These are phyloP conservation scores for Scaptomyza hsui DNA, from an alignment of 1,140 invertebrate genomes.

Conservation along the genomic window DNA sequence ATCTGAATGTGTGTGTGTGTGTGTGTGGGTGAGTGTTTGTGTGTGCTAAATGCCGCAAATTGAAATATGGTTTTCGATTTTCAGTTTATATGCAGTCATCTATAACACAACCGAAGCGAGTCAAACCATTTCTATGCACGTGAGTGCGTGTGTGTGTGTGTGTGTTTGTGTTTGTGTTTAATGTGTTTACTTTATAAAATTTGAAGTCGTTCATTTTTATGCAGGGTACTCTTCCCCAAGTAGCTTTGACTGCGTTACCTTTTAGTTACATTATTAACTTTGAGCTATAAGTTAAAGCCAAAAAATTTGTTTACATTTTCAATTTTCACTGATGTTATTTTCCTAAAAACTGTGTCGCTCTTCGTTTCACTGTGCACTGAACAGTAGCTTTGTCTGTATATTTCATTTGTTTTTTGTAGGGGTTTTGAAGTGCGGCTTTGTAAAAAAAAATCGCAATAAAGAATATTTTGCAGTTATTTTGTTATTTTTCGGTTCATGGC, in stretches of 20 bases:
- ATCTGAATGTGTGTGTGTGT: slow-evolving; percentile 19
- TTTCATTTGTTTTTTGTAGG: slow-evolving; percentile 8
- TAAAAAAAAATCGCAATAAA: neutral
- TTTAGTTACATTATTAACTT: neutral
- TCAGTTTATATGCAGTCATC: slow-evolving; percentile 81
- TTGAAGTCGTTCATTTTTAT: slow-evolving; percentile 67
- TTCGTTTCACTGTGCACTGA: neutral
- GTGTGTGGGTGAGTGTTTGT: slow-evolving; percentile 57
- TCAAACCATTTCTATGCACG: slow-evolving; percentile 28
- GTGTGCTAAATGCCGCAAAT: slow-evolving; percentile 81
- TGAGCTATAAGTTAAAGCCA: neutral
- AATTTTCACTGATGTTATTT: too few species aligned
- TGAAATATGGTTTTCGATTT: slow-evolving; percentile 82
- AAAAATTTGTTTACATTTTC: neutral
- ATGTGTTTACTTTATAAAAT: slow-evolving; percentile 77
- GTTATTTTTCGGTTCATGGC: slow-evolving; percentile 21
- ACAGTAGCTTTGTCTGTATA: neutral
- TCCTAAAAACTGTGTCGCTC: neutral
- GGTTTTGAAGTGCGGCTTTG: slow-evolving; percentile 19
- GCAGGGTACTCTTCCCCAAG: slow-evolving; percentile 12
- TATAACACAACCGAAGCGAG: slow-evolving; percentile 67
- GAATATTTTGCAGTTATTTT: slow-evolving; percentile 14
- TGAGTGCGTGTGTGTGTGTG: slow-evolving; percentile 17
- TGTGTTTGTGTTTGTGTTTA: slow-evolving; percentile 22
- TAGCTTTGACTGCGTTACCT: neutral